Conservation (phyloP, 1,140 invertebrate genomes). For the Asbolus verrucosus region DNA sequence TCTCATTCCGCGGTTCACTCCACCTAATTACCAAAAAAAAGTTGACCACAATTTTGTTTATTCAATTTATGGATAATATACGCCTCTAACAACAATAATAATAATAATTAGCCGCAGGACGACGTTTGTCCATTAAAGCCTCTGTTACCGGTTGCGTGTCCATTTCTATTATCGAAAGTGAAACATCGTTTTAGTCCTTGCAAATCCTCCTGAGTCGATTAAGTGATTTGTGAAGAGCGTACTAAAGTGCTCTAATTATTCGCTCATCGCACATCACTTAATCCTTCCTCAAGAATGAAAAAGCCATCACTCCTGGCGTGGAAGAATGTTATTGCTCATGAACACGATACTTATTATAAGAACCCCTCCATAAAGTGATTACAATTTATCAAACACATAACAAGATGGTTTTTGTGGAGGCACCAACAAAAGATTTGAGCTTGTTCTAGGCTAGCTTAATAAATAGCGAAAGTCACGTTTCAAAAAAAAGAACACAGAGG, state of each 20-base stretch:
- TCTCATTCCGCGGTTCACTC: constrained; percentile 30
- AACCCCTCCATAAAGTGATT: constrained; percentile 23
- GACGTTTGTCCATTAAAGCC: neutral
- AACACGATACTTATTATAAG: constrained; percentile 28
- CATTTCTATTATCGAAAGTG: constrained; percentile 12
- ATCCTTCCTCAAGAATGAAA: neutral
- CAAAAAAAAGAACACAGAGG: constrained; percentile 24
- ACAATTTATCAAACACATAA: constrained; percentile 29
- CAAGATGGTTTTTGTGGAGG: constrained; percentile 9
- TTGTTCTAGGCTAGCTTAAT: constrained; percentile 17
- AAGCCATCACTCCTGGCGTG: constrained; percentile 3
- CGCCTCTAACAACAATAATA: neutral
- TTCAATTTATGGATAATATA: constrained; percentile 2
- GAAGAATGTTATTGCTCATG: constrained; percentile 24
- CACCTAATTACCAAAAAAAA: constrained; percentile 11
- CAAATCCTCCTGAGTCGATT: constrained; percentile 11
- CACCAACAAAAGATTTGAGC: constrained; percentile 17
- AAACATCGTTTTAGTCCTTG: constrained; percentile 8
- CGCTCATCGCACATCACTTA: constrained; percentile 7
- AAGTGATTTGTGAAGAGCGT: constrained; percentile 13
- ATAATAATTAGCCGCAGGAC: neutral
- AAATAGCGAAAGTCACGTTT: constrained; percentile 32
- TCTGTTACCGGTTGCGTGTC: neutral
- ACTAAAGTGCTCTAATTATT: constrained; percentile 34
- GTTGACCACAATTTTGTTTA: constrained; percentile 14